These are phyloP conservation scores for Dryadula phaetusa DNA, from an alignment of 2,888 invertebrate genomes.

Conservation along the genomic window DNA sequence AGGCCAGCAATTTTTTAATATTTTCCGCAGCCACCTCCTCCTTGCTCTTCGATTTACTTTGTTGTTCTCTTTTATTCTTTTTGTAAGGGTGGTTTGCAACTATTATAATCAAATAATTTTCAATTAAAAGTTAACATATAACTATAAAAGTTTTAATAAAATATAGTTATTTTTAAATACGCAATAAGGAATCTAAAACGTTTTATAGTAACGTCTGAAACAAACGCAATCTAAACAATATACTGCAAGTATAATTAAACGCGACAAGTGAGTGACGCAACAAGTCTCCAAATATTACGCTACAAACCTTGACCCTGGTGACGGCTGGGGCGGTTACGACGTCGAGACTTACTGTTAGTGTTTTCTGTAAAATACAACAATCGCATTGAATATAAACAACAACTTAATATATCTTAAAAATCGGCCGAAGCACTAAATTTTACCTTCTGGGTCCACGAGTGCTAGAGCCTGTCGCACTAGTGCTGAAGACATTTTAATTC, in stretches of 20 bases:
- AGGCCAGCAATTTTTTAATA: slow-evolving; percentile 73
- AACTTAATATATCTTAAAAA: background rate
- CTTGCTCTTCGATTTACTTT: slow-evolving; percentile 51
- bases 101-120: slow-evolving; percentile 19
- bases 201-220: background rate
- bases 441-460: slow-evolving; percentile 79
- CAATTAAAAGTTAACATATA: too few species aligned
- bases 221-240: background rate
- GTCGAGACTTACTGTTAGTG: slow-evolving; percentile 63
- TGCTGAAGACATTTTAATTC: slow-evolving; percentile 82
- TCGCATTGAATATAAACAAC: background rate
- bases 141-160: too few species aligned
- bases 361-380: slow-evolving; percentile 60
- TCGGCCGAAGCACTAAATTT: slow-evolving; percentile 17
- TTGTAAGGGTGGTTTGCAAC: slow-evolving; percentile 51
- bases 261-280: slow-evolving; percentile 20
- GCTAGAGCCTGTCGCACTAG: slow-evolving; percentile 83
- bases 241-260: background rate
- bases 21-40: slow-evolving; percentile 70
- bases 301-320: slow-evolving; percentile 68
- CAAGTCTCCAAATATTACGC: background rate
- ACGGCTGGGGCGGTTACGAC: slow-evolving; percentile 52
- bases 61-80: slow-evolving; percentile 53
- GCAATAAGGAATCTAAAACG: slow-evolving; percentile 4
- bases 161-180: too few species aligned